These are phyloP conservation scores for Allobates femoralis DNA, from an alignment of 2,797 vertebrate genomes.

Conservation along the genomic window DNA sequence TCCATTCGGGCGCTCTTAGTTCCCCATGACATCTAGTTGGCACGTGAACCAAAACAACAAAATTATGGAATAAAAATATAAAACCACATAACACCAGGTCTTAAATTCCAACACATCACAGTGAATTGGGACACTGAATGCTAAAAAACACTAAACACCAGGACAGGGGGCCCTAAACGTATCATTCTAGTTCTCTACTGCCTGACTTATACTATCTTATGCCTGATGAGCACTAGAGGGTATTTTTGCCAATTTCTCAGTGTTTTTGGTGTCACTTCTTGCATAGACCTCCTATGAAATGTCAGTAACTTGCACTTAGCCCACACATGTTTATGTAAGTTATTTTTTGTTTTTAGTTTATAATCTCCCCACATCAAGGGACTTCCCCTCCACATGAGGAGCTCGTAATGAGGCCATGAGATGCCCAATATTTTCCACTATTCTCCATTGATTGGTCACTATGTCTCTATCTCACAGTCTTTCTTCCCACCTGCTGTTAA, in stretches of 20 bases:
- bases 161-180: too few species aligned
- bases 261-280: not conserved
- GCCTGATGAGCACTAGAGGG: not conserved
- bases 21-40: too few species aligned
- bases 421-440: not conserved
- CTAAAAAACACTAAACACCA: too few species aligned
- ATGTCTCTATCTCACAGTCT: not conserved
- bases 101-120: too few species aligned
- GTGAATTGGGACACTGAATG: too few species aligned
- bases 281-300: not conserved
- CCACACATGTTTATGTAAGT: constrained; percentile 13
- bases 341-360: not conserved
- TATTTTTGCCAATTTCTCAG: not conserved
- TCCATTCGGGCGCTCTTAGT: too few species aligned
- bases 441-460: not conserved
- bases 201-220: too few species aligned
- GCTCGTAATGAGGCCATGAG: constrained; percentile 16
- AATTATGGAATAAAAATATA: too few species aligned
- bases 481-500: not conserved
- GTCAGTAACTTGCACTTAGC: not conserved
- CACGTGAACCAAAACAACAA: too few species aligned
- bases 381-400: constrained; percentile 1
- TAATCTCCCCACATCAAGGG: not conserved
- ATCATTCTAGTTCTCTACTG: too few species aligned
- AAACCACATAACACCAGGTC: too few species aligned